Evolutionary conservation across 1,140 invertebrate genomes (phyloP).

Genomic region (Cardiocondyla obscurior): DNA sequence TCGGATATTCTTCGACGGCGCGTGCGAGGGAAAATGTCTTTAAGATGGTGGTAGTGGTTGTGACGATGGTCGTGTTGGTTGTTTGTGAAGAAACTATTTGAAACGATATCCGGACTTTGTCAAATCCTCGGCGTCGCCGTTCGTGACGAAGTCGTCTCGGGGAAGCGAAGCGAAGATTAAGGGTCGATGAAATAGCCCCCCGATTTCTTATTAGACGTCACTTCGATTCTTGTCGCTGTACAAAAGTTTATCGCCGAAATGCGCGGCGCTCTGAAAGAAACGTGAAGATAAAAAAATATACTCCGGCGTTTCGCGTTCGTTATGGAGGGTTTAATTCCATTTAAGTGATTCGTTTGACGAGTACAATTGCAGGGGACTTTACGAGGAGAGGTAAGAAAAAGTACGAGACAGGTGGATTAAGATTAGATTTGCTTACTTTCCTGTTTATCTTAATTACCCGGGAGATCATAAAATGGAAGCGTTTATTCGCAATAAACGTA

Average conservation of each 20-base stretch:
- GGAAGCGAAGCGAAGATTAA: not conserved
- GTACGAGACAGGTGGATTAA: not conserved
- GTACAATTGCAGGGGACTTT: not conserved
- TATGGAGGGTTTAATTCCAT: not conserved
- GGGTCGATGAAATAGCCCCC: not conserved
- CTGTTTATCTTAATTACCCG: too few relatives aligned
- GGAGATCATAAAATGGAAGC: not conserved
- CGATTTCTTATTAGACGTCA: conserved; percentile 1
- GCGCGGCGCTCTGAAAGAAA: not conserved
- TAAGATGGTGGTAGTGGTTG: conserved; percentile 48
- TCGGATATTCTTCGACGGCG: conserved; percentile 41
- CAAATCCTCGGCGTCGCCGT: not conserved
- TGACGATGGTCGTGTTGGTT: conserved; percentile 39
- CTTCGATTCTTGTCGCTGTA: not conserved
- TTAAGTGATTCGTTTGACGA: not conserved
- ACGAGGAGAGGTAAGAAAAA: conserved; percentile 9
- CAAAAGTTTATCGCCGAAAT: not conserved
- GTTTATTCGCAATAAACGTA: not conserved
- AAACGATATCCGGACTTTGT: conserved; percentile 22
- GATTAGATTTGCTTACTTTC: too few relatives aligned
- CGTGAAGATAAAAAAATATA: not conserved
- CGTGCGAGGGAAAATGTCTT: conserved; percentile 59
- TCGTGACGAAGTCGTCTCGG: not conserved
- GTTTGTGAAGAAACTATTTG: conserved; percentile 34
- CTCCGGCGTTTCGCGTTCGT: not conserved